Evolutionary conservation across 2,113 vertebrate genomes (phyloP).

Genomic region (Cichladusa arquata): DNA sequence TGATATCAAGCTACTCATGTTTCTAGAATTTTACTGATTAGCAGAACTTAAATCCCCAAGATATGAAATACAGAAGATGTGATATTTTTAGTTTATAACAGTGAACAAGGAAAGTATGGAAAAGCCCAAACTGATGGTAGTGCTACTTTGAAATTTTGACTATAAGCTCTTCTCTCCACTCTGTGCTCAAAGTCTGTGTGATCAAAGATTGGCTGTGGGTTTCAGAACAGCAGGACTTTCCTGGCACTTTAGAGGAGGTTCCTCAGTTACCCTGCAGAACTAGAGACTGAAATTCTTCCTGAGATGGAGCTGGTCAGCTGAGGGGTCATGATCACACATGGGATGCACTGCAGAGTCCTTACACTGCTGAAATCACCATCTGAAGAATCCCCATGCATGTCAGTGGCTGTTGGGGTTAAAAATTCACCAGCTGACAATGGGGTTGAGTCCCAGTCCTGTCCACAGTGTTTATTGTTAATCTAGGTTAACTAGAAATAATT

Average conservation of each 20-base stretch:
- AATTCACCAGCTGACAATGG: neutral
- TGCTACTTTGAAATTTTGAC: neutral
- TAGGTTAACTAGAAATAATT: neutral
- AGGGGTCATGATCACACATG: fast-evolving
- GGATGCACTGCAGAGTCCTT: neutral
- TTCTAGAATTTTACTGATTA: neutral
- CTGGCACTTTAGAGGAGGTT: neutral
- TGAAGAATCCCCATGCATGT: neutral
- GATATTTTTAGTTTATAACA: neutral
- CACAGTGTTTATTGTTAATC: neutral
- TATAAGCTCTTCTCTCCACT: neutral
- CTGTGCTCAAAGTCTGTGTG: neutral
- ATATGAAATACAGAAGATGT: neutral
- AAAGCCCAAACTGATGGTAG: neutral
- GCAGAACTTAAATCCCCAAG: neutral
- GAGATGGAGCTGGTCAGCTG: fast-evolving
- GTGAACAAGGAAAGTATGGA: neutral
- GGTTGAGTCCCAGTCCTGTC: neutral
- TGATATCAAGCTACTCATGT: neutral
- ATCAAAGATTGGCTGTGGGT: neutral
- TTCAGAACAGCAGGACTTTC: neutral
- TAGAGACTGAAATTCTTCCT: neutral
- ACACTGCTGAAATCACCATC: neutral
- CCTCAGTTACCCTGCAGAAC: neutral
- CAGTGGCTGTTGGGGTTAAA: neutral